Base-by-base conservation (phyloP, 2,113 vertebrate genomes). In the Anolis carolinensis region DNA sequence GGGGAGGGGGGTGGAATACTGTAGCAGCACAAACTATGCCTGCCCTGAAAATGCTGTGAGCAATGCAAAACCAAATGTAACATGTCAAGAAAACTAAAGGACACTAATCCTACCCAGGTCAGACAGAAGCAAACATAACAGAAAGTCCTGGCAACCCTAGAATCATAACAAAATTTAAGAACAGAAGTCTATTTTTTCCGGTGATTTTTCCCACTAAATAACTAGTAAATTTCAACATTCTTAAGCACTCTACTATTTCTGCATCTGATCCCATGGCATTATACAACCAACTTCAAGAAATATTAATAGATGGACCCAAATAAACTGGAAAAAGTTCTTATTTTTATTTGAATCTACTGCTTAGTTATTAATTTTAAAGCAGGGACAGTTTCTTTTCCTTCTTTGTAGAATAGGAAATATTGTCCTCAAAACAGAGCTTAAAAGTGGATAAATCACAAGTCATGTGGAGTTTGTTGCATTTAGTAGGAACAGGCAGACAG, bases 141-240 rank as follows among this genome's bases (percentile, higher is more conserved):
- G 77, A 92, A 91, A 93, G 86, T 27, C 93, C 89, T 82, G 83
- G 72, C 89, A 90, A 23, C 76, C 68, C 6, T 75, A 89, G 4
- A 32, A 71, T 20, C 70, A 32, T 89, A 76, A 81, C 86, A 86
- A 89, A 88, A 91, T 92, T 89, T 79, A 85, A 78, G 74, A 91
- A 82, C 70, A 67, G 71, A 73, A 63, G 85, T 68, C 80, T 90
- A 93, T 3, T 87, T 84, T 5, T 44, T 4, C 39, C 39, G 5
- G 39, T 44, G 39, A 44, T 44, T 5, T 5, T 5, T 5, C 32
- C 16, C 23, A 25, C 88, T 88, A 9, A 91, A 86, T 65, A 63
- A 75, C 92, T 91, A 90, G 81, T 86, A 59, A 90, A 88, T 59
- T 86, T 87, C 90, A 85, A 87, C 39, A 1, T 86, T 90, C 16